phyloP scores from a whole-genome alignment of 2,113 vertebrate species.

The Camarhynchus parvulus region DNA sequence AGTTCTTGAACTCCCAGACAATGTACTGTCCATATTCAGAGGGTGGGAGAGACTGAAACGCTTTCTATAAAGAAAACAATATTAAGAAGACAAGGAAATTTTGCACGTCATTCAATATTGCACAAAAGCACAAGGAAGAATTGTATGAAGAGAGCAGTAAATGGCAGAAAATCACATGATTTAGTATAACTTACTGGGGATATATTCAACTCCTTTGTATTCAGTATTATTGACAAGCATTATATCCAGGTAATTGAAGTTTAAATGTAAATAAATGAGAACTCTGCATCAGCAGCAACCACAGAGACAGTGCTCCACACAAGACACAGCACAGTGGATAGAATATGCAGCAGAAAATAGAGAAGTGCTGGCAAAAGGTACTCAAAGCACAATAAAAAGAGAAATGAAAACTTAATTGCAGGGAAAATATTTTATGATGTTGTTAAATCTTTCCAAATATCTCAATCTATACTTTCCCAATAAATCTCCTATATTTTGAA shows the following conservation, averaged over 20 bases:
- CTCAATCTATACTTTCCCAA: not conserved
- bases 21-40: not conserved
- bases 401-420: not conserved
- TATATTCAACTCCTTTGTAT: not conserved
- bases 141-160: not conserved
- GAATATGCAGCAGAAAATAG: not conserved
- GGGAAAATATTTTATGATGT: not conserved
- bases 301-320: not conserved
- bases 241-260: not conserved
- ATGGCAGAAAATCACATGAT: not conserved
- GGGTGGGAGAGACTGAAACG: not conserved
- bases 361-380: not conserved
- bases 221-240: slow-evolving; percentile 15
- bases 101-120: not conserved
- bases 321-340: not conserved
- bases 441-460: not conserved
- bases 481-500: not conserved
- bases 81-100: not conserved
- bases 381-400: not conserved
- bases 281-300: not conserved
- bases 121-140: not conserved
- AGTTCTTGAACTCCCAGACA: not conserved
- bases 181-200: not conserved
- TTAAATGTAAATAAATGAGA: slow-evolving; percentile 23
- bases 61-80: not conserved